These are phyloP conservation scores for Acipenser ruthenus DNA, from an alignment of 2,797 vertebrate genomes.

Conservation along the genomic window DNA sequence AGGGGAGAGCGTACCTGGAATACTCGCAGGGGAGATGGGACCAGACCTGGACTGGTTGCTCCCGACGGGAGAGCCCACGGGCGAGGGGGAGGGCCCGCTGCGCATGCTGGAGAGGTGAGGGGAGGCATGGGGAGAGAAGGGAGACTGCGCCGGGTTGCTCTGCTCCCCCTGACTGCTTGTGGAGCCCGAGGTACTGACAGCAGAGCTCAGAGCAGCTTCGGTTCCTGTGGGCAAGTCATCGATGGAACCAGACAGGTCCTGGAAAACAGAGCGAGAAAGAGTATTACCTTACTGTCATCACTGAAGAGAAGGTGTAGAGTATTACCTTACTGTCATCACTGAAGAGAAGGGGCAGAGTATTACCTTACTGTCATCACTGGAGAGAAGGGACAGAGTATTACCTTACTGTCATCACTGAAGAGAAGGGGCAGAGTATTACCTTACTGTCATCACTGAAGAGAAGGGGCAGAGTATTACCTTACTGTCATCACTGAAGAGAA, in stretches of 20 bases:
- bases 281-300: background rate
- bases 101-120: constrained; percentile 68
- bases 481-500: too few relatives aligned
- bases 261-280: constrained; percentile 18
- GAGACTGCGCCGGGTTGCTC: constrained; percentile 72
- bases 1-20: constrained; percentile 51
- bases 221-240: constrained; percentile 71
- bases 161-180: constrained; percentile 70
- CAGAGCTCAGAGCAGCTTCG: constrained; percentile 65
- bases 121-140: constrained; percentile 69
- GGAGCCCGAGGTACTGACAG: constrained; percentile 61
- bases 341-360: too few relatives aligned
- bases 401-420: too few relatives aligned
- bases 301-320: background rate
- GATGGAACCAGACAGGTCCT: constrained; percentile 72
- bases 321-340: too few relatives aligned
- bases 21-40: constrained; percentile 69
- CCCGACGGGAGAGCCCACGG: constrained; percentile 66
- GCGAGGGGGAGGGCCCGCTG: constrained; percentile 63
- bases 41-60: constrained; percentile 70
- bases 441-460: too few relatives aligned
- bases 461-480: too few relatives aligned
- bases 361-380: too few relatives aligned
- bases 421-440: too few relatives aligned
- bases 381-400: too few relatives aligned